Conservation (phyloP, 2,888 invertebrate genomes). For the Griposia aprilina region DNA sequence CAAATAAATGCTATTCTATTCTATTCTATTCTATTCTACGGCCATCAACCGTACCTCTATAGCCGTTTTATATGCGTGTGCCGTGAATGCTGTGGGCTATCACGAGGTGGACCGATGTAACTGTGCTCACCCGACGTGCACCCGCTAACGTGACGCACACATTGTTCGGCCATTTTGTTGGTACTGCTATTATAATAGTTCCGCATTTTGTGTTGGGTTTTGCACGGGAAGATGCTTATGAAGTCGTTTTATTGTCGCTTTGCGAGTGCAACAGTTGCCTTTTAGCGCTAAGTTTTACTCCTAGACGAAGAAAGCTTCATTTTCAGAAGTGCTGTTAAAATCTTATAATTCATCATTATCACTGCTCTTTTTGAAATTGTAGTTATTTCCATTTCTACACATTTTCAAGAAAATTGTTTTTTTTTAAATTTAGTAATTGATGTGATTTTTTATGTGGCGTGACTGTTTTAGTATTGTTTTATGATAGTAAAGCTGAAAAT, state of each 20-base stretch:
- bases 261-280: neutral
- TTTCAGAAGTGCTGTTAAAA: too few relatives aligned
- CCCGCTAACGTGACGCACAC: slow-evolving; percentile 48
- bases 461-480: neutral
- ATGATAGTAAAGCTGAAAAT: neutral
- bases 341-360: too few relatives aligned
- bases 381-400: neutral
- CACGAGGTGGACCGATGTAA: slow-evolving; percentile 74
- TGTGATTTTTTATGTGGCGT: neutral
- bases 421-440: neutral
- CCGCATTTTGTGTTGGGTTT: slow-evolving; percentile 14
- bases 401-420: neutral
- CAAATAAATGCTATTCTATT: too few relatives aligned
- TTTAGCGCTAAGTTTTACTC: neutral
- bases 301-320: too few relatives aligned
- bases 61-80: slow-evolving; percentile 67
- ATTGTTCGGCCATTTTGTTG: slow-evolving; percentile 44
- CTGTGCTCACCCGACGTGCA: slow-evolving; percentile 46
- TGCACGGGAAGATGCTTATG: neutral
- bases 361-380: neutral
- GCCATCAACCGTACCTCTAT: slow-evolving; percentile 39
- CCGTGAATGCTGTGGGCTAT: slow-evolving; percentile 80
- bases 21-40: too few relatives aligned
- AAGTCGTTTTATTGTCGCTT: neutral
- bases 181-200: slow-evolving; percentile 31